These are phyloP conservation scores for Amblyopsis rosae DNA, from an alignment of 2,113 vertebrate genomes.

Conservation along the genomic window DNA sequence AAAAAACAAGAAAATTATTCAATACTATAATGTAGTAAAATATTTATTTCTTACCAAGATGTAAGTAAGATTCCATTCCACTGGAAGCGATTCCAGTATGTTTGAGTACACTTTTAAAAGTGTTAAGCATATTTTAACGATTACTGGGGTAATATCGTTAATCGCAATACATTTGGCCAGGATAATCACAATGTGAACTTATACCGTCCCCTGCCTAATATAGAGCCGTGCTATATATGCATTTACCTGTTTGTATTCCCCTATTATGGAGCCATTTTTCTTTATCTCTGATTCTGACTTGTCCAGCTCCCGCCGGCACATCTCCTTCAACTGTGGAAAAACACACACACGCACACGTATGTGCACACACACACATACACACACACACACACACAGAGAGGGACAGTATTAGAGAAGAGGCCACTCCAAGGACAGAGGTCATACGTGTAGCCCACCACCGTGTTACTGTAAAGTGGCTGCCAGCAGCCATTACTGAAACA, in stretches of 20 bases:
- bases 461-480: constrained; percentile 11
- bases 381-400: constrained; percentile 11
- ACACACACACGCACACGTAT: constrained; percentile 18
- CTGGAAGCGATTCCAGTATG: no score
- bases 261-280: constrained; percentile 97
- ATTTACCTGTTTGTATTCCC: constrained; percentile 96
- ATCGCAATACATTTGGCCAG: no score
- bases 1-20: no score
- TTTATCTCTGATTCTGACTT: constrained; percentile 97
- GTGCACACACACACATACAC: constrained; percentile 25
- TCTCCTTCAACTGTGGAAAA: constrained; percentile 89
- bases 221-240: neutral
- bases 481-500: constrained; percentile 42
- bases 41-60: no score
- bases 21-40: no score
- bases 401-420: constrained; percentile 18
- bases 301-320: constrained; percentile 95
- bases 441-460: constrained; percentile 27
- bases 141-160: no score
- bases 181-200: no score
- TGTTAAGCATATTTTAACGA: no score
- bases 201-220: no score
- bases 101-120: no score
- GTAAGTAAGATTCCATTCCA: no score
- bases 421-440: constrained; percentile 33